A percentile compares a stretch with the other conserved stretches of the same genome.
Evolutionary conservation across 2,888 invertebrate genomes (phyloP).

Genomic region (Polydrusus tereticollis): DNA sequence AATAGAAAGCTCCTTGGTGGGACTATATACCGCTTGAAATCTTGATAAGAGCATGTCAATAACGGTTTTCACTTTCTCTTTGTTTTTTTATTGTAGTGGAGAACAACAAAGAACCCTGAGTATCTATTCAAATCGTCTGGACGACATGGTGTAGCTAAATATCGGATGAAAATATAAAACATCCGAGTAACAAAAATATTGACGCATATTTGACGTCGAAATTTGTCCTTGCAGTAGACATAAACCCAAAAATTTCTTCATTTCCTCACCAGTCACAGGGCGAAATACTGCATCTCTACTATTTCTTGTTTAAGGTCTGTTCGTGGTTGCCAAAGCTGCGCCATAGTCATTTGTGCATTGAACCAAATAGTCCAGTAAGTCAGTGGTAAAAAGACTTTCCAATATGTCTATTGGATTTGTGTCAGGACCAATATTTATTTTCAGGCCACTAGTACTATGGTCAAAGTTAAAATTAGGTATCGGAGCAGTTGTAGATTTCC

Average conservation of each 20-base stretch:
- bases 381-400: not conserved
- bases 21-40: constrained; percentile 1
- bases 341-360: constrained; percentile 27
- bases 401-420: not conserved
- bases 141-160: too few species aligned
- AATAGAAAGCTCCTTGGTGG: constrained; percentile 43
- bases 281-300: not conserved
- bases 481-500: constrained; percentile 17
- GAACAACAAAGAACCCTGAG: constrained; percentile 18
- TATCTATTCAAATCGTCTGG: constrained; percentile 45
- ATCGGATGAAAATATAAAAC: too few species aligned
- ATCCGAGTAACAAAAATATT: constrained; percentile 8
- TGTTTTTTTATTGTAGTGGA: not conserved
- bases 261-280: constrained; percentile 16
- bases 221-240: constrained; percentile 39
- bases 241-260: constrained; percentile 43
- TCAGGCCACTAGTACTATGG: not conserved
- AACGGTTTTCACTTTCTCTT: not conserved
- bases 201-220: not conserved
- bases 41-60: not conserved
- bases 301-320: constrained; percentile 21
- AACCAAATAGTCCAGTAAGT: not conserved
- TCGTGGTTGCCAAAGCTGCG: not conserved
- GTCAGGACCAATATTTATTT: constrained; percentile 7
- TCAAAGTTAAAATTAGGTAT: constrained; percentile 40